These are phyloP conservation scores for Drosophila paranaensis DNA, from an alignment of 2,888 invertebrate species.

Conservation along the genomic window DNA sequence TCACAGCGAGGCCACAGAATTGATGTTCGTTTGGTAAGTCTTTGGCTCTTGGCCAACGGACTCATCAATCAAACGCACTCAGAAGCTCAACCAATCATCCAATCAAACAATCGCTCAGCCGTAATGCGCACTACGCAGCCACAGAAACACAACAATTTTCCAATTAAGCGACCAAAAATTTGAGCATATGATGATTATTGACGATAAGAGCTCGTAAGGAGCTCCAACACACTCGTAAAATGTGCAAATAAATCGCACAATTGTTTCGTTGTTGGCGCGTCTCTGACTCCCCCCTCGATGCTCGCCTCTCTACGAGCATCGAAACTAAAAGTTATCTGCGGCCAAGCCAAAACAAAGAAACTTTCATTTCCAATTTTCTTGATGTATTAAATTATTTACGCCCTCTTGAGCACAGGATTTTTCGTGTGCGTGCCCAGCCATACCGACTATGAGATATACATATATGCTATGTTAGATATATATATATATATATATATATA, in stretches of 20 bases:
- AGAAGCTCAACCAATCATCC: conserved; percentile 67
- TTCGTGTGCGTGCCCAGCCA: conserved; percentile 56
- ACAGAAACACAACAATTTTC: conserved; percentile 84
- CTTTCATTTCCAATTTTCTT: conserved; percentile 83
- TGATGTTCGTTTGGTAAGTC: conserved; percentile 45
- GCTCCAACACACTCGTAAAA: conserved; percentile 53
- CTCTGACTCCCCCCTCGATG: not conserved
- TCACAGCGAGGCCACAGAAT: conserved; percentile 78
- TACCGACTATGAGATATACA: conserved; percentile 20
- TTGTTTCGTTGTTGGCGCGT: conserved; percentile 45
- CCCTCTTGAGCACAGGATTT: conserved; percentile 80
- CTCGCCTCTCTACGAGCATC: conserved; percentile 38
- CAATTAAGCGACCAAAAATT: conserved; percentile 84
- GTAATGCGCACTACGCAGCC: conserved; percentile 56
- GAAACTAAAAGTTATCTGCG: conserved; percentile 80
- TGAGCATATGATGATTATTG: conserved; percentile 83
- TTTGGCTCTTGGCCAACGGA: conserved; percentile 7
- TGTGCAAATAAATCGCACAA: conserved; percentile 80
- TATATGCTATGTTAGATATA: not conserved
- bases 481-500: not conserved
- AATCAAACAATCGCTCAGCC: conserved; percentile 72
- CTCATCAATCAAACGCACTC: conserved; percentile 76
- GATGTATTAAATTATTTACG: conserved; percentile 83
- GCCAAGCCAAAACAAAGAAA: conserved; percentile 78
- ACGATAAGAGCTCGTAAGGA: conserved; percentile 65